Conservation (phyloP, 2,113 vertebrate genomes). For the Pelvicachromis taeniatus region DNA sequence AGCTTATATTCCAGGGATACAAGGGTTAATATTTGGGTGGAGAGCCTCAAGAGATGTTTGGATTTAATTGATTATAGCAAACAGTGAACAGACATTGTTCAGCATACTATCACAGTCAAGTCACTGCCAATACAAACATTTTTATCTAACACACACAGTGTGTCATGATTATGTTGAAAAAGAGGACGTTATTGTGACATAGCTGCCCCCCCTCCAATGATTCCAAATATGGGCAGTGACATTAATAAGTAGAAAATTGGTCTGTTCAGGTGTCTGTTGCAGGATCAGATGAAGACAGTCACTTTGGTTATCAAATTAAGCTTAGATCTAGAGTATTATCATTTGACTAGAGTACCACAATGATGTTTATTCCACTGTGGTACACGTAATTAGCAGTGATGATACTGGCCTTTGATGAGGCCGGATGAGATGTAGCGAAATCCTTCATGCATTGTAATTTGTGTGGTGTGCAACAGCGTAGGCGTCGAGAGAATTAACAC, state of each 20-base stretch:
- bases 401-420: slow-evolving; percentile 54
- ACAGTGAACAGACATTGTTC: background rate
- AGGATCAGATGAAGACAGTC: background rate
- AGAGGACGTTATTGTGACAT: background rate
- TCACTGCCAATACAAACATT: background rate
- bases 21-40: background rate
- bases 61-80: background rate
- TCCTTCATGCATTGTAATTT: slow-evolving; percentile 57
- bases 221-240: background rate
- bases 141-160: background rate
- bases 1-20: background rate
- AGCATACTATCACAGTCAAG: background rate
- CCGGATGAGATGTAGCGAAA: slow-evolving; percentile 62
- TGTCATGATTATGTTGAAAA: background rate
- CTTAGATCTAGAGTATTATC: slow-evolving; percentile 2
- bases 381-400: slow-evolving; percentile 54
- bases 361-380: slow-evolving; percentile 38
- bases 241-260: background rate
- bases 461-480: slow-evolving; percentile 56
- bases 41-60: background rate
- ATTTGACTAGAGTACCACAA: background rate
- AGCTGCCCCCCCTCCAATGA: background rate
- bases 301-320: slow-evolving; percentile 34
- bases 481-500: slow-evolving; percentile 57
- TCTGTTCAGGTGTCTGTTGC: background rate